Base-by-base conservation (phyloP, 2,888 invertebrate species). In the Oegoconia quadripuncta region DNA sequence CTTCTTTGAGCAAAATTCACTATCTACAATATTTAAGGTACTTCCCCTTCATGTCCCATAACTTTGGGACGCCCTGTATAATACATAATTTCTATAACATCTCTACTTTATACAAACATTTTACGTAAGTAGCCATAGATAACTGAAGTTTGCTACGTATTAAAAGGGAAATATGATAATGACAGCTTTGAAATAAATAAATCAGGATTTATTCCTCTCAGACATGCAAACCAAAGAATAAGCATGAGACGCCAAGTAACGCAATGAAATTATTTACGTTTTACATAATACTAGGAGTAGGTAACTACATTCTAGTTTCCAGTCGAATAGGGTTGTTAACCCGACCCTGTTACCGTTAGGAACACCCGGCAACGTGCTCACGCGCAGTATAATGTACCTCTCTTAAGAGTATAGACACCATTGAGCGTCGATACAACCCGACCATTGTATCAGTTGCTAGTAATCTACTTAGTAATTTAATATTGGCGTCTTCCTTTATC, bases 241-340 rank as follows among this genome's bases (percentile, higher is more conserved):
- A 3, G 2, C 2, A 22, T 3, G 2, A 22, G 9, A 22, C 5
- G 22, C 7, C 22, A 22, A 22, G 2, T 9, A 22, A 22, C 2
- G 3, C 9, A 22, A 22, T 2, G 9, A 7, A 22, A 22, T 3
- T 3, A 9, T 9, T 22, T 9, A 22, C 13, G 8, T 27, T 27
- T 27, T 12, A 27, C 27, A 3, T 27, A 23, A 14, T 18, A 32
- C 8, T 9, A 23, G 23, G 15, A 32, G 32, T 14, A n/a, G n/a
- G n/a, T n/a, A n/a, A n/a, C n/a, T n/a, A 9, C 14, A 4, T 23
- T 33, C 27, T 31, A 28, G n/a, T n/a, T n/a, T 39, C 23, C 31
- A 42, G 39, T 53, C 50, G 39, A 54, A 54, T 44, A 55, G 60
- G 64, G 63, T 64, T 64, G 58, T 56, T 61, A 52, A 60, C 61